Conservation (phyloP, 2,113 vertebrate genomes). For the Hemicordylus capensis region DNA sequence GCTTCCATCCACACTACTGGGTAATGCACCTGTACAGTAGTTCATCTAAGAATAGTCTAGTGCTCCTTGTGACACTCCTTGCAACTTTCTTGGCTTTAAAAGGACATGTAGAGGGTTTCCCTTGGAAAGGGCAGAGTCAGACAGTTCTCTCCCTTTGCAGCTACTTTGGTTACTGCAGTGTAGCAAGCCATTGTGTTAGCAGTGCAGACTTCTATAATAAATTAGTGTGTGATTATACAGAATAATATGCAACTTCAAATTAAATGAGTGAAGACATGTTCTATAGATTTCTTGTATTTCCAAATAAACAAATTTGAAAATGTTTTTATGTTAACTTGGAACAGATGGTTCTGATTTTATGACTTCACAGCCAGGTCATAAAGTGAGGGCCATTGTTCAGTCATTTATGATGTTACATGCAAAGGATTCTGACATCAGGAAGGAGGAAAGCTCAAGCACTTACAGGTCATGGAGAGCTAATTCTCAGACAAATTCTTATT, state of each 20-base stretch:
- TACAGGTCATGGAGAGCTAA: slow-evolving; percentile 4
- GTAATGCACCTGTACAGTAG: too few species aligned
- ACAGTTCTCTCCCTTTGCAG: background rate
- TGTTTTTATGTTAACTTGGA: slow-evolving; percentile 25
- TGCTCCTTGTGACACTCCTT: too few species aligned
- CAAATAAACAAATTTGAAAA: slow-evolving; percentile 21
- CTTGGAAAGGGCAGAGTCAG: background rate
- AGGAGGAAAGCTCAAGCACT: slow-evolving; percentile 7
- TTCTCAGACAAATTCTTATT: slow-evolving; percentile 40
- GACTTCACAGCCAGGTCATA: slow-evolving; percentile 2
- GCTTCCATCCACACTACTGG: too few species aligned
- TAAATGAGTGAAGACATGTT: background rate
- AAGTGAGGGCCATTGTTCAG: slow-evolving; percentile 3
- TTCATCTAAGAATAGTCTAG: too few species aligned
- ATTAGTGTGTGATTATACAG: background rate
- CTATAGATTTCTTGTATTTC: slow-evolving; percentile 16
- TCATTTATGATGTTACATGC: background rate
- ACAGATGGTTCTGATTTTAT: slow-evolving; percentile 9
- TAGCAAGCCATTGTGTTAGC: background rate
- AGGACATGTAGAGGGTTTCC: background rate
- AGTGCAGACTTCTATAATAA: background rate
- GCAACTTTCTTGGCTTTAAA: background rate
- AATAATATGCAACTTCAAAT: slow-evolving; percentile 11
- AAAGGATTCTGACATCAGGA: slow-evolving; percentile 32
- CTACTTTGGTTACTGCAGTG: background rate